Conservation (phyloP, 2,113 vertebrate genomes). For the Arothron firmamentum region DNA sequence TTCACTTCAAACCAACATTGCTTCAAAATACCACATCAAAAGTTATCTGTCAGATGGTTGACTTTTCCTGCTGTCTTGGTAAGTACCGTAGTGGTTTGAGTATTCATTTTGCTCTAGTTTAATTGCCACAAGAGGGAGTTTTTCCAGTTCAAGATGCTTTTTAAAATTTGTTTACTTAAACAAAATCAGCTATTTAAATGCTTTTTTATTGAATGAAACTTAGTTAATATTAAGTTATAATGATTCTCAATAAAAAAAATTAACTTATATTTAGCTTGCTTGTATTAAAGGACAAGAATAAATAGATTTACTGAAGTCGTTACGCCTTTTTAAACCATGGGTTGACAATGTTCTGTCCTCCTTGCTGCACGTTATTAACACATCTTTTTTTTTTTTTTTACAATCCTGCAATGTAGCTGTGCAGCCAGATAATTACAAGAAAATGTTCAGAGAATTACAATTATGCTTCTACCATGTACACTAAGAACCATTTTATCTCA, state of each 20-base stretch:
- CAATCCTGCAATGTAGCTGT: not conserved
- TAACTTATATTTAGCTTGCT: no score
- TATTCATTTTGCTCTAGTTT: not conserved
- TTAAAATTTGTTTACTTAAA: not conserved
- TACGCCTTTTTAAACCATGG: not conserved
- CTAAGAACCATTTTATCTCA: no score
- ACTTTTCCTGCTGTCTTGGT: slow-evolving; percentile 40
- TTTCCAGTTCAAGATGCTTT: no score
- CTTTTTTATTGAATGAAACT: not conserved
- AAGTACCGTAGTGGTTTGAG: slow-evolving; percentile 36
- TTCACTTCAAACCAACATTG: not conserved
- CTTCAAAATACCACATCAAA: slow-evolving; percentile 25
- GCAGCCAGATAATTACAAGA: slow-evolving; percentile 1
- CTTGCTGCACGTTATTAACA: not conserved
- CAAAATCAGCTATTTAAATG: not conserved
- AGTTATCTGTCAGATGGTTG: slow-evolving; percentile 28
- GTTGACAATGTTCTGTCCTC: not conserved
- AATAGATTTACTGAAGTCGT: not conserved
- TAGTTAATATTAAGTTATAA: no score
- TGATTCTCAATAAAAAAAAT: not conserved
- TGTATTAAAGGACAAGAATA: not conserved
- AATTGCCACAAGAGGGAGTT: no score
- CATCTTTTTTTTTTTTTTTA: not conserved
- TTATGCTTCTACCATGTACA: no score
- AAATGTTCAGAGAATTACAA: not conserved